Evolutionary conservation across 37 sponge, comb jelly and placozoan genomes (phyloP), one percentile per base, ranked within the genome.

Genomic region (Geodia barretti): DNA sequence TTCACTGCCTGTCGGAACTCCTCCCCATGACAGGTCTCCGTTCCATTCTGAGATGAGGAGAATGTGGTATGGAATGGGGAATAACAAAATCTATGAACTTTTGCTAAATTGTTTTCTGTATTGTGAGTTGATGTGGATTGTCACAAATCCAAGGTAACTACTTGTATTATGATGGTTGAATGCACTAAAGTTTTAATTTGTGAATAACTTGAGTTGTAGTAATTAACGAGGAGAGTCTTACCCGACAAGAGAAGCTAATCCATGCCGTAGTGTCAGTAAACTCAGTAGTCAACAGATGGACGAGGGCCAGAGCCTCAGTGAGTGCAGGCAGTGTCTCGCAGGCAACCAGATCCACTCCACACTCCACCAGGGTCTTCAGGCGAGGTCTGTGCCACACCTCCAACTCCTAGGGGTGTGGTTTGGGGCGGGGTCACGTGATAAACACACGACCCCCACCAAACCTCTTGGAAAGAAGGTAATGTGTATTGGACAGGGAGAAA

Each of bases 201-300:
- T n/a, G n/a, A n/a, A n/a, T n/a, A n/a, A n/a, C n/a, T n/a, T n/a
- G n/a, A n/a, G n/a, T n/a, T n/a, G n/a, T n/a, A n/a, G n/a, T n/a
- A n/a, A n/a, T n/a, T n/a, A n/a, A n/a, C n/a, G n/a, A n/a, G n/a
- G n/a, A n/a, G 78, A 28, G 78, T 36, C 75, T 32, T 30, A 89
- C 94, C 80, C 85, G 87, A 76, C 95, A 95, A n/a, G 83, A 70
- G 80, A 95, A 95, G 20, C 82, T 54, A 0, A 91, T 43, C 85
- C 89, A 95, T 20, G 92, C 95, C 39, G 73, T 88, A 20, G 87
- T 86, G 25, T 32, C 21, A 17, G 89, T 89, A 34, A 85, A 95
- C 62, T 88, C 94, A n/a, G n/a, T n/a, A 20, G 19, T 36, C 65
- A 95, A 34, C 29, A 95, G 47, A 4, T 88, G 69, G 34, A 84